A percentile compares a stretch with the other conserved stretches of the same genome.
phyloP scores from a whole-genome alignment of 2,888 invertebrate species.

The Parelbella ahira region DNA sequence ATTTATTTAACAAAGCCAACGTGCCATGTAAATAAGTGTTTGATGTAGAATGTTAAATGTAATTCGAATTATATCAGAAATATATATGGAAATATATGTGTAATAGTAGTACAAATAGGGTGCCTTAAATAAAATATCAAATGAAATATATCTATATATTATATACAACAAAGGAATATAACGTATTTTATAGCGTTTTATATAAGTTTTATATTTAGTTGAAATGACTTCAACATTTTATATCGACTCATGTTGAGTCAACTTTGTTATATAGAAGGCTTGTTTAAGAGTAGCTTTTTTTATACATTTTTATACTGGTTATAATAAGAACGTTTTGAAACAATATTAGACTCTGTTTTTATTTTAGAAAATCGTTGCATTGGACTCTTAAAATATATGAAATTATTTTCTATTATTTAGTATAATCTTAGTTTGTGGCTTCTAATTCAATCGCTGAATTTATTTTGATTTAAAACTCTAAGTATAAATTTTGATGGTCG shows the following conservation, averaged over 20 bases:
- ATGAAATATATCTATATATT: constrained; percentile 29
- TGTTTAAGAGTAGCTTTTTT: constrained; percentile 31
- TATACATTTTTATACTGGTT: constrained; percentile 35
- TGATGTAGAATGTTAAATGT: constrained; percentile 38
- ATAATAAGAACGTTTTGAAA: too few species aligned
- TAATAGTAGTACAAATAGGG: constrained; percentile 46
- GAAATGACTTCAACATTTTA: constrained; percentile 50
- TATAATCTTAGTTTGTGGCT: too few species aligned
- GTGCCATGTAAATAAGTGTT: constrained; percentile 72
- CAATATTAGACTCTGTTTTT: too few species aligned
- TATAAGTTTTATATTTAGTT: constrained; percentile 46
- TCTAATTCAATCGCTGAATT: too few species aligned
- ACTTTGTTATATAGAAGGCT: constrained; percentile 34
- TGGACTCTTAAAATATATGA: too few species aligned
- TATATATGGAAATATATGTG: constrained; percentile 5
- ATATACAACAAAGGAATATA: constrained; percentile 30
- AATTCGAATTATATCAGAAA: constrained; percentile 27
- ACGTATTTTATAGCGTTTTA: constrained; percentile 35
- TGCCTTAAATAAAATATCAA: constrained; percentile 42
- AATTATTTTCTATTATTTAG: too few species aligned
- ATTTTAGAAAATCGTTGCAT: too few species aligned
- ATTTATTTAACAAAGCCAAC: constrained; percentile 47
- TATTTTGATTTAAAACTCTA: too few species aligned
- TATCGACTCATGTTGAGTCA: constrained; percentile 69
- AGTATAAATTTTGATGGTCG: too few species aligned